Evolutionary conservation across 2,797 vertebrate genomes (phyloP).

Genomic region (Anisognathus igniventris): DNA sequence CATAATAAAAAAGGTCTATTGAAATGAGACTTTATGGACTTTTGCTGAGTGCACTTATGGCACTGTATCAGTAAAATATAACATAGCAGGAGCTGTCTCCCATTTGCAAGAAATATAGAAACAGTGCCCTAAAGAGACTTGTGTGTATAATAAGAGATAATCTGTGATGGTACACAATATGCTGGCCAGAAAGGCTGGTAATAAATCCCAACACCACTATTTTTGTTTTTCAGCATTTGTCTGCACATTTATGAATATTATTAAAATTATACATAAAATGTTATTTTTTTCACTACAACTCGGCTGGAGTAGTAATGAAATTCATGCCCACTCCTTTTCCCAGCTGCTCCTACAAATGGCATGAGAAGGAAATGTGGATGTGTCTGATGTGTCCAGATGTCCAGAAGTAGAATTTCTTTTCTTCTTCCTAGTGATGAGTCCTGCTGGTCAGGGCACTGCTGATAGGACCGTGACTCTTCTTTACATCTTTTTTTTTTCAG

Average conservation of each 20-base stretch:
- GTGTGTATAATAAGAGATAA: background rate
- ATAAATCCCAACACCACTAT: background rate
- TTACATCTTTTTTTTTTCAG: background rate
- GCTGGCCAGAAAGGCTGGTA: background rate
- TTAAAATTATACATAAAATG: background rate
- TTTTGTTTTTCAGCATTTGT: background rate
- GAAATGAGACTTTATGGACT: background rate
- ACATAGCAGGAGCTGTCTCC: background rate
- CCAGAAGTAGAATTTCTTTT: background rate
- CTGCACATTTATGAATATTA: background rate
- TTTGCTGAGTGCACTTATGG: background rate
- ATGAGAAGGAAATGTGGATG: background rate
- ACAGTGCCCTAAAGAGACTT: background rate
- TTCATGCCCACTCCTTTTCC: background rate
- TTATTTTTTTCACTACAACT: background rate
- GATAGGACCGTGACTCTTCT: background rate
- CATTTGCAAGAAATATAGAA: conserved; percentile 1
- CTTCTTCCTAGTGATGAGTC: background rate
- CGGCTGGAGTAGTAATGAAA: background rate
- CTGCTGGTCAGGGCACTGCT: background rate
- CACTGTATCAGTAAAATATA: background rate
- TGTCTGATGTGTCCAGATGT: background rate
- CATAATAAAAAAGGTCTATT: background rate
- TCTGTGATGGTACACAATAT: background rate
- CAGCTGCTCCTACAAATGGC: background rate